Evolutionary conservation across 2,797 vertebrate genomes (phyloP).

Genomic region (Notoglanidium macrostoma): DNA sequence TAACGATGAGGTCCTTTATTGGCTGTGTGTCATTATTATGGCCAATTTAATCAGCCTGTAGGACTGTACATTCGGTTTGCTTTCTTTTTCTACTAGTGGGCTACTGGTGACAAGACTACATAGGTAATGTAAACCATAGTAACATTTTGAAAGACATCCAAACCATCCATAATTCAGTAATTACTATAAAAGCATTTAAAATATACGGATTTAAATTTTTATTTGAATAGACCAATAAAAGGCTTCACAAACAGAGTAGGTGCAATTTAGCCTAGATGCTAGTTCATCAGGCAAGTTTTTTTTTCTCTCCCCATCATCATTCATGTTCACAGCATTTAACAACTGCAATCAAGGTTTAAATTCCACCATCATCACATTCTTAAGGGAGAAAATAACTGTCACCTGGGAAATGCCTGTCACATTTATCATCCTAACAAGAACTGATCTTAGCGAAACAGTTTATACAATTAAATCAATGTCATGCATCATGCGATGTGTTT

Average conservation of each 20-base stretch:
- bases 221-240: not conserved
- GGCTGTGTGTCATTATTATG: not conserved
- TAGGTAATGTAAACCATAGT: not conserved
- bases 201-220: not conserved
- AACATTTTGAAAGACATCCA: not conserved
- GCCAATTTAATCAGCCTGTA: not conserved
- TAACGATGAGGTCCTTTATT: not conserved
- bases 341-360: conserved; percentile 7
- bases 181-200: not conserved
- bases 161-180: not conserved
- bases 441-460: not conserved
- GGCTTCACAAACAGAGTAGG: not conserved
- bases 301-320: not conserved
- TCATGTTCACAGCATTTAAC: not conserved
- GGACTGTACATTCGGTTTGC: not conserved
- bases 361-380: not conserved
- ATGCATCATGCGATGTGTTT: not conserved
- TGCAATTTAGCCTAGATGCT: not conserved
- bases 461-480: not conserved
- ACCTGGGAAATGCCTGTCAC: not conserved
- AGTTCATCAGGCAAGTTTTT: not conserved
- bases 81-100: not conserved
- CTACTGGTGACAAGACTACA: not conserved
- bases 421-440: not conserved
- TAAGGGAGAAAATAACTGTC: not conserved